Percentiles rank a stretch among this genome's conserved stretches.
These are phyloP conservation scores for Ardeotis arabs DNA, from an alignment of 2,113 vertebrate species.

Conservation along the genomic window DNA sequence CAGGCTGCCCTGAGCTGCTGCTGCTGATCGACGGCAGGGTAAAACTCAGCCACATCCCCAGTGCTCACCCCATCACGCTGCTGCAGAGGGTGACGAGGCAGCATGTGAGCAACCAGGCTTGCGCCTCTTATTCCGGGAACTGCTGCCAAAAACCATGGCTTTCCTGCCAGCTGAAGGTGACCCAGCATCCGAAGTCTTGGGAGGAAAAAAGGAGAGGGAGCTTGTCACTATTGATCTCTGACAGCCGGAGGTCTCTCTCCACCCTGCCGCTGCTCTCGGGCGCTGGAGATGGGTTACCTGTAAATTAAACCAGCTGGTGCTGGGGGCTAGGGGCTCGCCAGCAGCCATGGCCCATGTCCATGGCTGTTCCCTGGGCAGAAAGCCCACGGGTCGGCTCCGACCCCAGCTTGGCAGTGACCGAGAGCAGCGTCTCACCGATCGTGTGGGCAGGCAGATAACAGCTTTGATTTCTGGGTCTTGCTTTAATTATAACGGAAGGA, in stretches of 20 bases:
- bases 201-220: neutral
- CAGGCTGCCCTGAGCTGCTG: neutral
- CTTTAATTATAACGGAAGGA: conserved; percentile 59
- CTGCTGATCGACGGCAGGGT: too few relatives aligned
- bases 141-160: neutral
- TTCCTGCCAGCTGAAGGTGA: conserved; percentile 27
- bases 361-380: neutral
- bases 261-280: neutral
- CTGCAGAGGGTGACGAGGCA: rapidly evolving
- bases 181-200: neutral
- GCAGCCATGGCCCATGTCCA: neutral
- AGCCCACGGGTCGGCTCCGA: neutral
- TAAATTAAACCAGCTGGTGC: conserved; percentile 29
- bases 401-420: neutral
- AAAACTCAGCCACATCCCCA: neutral
- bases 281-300: neutral
- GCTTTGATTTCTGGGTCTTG: conserved; percentile 44
- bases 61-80: rapidly evolving
- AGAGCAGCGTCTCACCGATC: neutral
- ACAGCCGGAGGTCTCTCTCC: neutral
- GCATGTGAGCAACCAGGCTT: neutral
- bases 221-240: neutral
- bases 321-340: rapidly evolving
- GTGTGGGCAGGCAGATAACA: conserved; percentile 4
- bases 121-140: neutral